Base-by-base conservation (phyloP, 2,797 vertebrate species). In the Danio aesculapii region DNA sequence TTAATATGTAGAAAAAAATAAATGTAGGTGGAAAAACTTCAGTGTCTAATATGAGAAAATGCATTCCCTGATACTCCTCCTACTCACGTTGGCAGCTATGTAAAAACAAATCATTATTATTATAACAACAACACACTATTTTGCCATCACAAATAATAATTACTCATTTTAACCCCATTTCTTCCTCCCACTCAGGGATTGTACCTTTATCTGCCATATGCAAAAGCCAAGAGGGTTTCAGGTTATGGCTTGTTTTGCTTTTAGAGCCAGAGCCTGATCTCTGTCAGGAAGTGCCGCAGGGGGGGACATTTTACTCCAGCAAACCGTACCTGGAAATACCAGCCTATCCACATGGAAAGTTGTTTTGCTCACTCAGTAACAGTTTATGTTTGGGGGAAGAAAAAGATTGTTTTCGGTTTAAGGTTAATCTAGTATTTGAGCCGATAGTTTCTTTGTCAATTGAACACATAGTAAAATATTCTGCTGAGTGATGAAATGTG, bases 281-380 rank as follows among this genome's bases (percentile, higher is more conserved):
- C 87, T 86, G 75, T 52, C 81, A 84, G 82, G 84, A 91, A 89
- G 79, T 44, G 84, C 82, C 68, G 62, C 1, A 19, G 70, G 81
- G 68, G 61, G 59, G 83, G 84, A 69, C 39, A 43, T 83, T 82
- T 50, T 79, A 75, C 83, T 46, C 8, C 58, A 58, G 11, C 55
- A 11, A 43, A 77, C 73, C 52, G 52, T 79, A 84, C 84, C 87
- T 91, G 89, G 90, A 88, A 85, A 88, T 91, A 88, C 88, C 88
- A 67, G 89, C 88, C 70, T 6, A 47, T 57, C 70, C 46, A n/a
- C 69, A 73, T 39, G n/a, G 59, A 72, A 72, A 64, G 50, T 47
- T 80, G 70, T 66, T 73, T 80, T 49, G 61, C 43, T 79, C 55
- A 52, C 46, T 63, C 21, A 47, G 53, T 21, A 30, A 79, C 39